Base-by-base conservation (phyloP, 2,888 invertebrate genomes). In the Prosopocoilus inquinatus region DNA sequence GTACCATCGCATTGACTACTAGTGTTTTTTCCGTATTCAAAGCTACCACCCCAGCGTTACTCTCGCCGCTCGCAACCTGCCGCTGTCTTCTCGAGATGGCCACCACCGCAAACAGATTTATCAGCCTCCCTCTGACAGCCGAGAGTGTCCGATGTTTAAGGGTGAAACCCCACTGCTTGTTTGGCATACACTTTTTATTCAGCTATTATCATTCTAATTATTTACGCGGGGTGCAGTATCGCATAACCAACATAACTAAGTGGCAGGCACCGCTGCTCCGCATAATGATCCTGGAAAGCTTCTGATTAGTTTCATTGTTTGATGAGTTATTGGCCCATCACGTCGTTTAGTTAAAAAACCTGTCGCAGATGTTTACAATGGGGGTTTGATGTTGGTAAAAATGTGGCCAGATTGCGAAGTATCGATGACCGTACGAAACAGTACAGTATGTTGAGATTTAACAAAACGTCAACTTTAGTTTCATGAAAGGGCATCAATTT, bases 181-280 rank as follows among this genome's bases (percentile, higher is more conserved):
- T 73, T 75, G 74, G 68, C 68, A 68, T 70, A 71, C 72, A 72
- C 72, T 75, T 76, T 76, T 76, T 75, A 73, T 75, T 72, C 73
- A 67, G 68, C 75, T 71, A 77, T 77, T 77, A 77, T 77, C 74
- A 76, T 76, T 76, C 75, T 77, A 77, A 77, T 77, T 77, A 77
- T 77, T 74, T 71, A 70, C 71, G 70, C 69, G 70, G 69, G 70
- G 68, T 60, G 65, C 65, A 47, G 70, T 72, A 73, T 76, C 75
- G 64, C 69, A 74, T 75, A 74, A 75, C 76, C 75, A 68, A 74
- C 74, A 73, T 71, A 75, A 73, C 76, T 75, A 76, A 77, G 76
- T 75, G 75, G 75, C 75, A 67, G 72, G 70, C 73, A 62, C 67
- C 69, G 64, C 60, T 53, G 56, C 58, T 60, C 55, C 64, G 61